These are phyloP conservation scores for Rhombomys opimus DNA, from an alignment of 2,113 vertebrate species.

Conservation along the genomic window DNA sequence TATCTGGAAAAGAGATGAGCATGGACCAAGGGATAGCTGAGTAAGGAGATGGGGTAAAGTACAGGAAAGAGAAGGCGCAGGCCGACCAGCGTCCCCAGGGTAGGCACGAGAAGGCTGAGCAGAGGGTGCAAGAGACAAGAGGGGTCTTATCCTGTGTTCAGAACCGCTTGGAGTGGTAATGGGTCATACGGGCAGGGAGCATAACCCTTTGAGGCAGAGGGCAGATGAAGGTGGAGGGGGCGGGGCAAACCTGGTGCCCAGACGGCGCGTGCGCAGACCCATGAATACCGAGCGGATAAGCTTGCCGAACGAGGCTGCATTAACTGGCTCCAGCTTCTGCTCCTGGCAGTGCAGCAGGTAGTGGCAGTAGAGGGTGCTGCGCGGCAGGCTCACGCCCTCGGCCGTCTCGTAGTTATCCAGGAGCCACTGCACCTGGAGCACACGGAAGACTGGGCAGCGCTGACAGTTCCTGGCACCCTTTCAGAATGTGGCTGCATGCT, in stretches of 20 bases:
- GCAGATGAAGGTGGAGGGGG: accelerated
- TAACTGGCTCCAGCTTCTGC: constrained; percentile 95
- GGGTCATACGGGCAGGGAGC: not conserved
- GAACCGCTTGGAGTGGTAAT: too few relatives aligned
- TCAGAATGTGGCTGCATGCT: not conserved
- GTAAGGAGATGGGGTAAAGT: not conserved
- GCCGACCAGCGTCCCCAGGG: not conserved
- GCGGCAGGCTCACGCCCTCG: constrained; percentile 94
- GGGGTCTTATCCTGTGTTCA: not conserved
- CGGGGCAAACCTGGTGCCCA: constrained; percentile 91
- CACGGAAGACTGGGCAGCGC: not conserved
- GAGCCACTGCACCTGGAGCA: constrained; percentile 93
- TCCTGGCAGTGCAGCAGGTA: constrained; percentile 96
- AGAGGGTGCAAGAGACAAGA: not conserved
- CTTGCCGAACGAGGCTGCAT: constrained; percentile 95
- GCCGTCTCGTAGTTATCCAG: constrained; percentile 96
- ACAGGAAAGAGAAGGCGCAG: not conserved
- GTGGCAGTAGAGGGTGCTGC: constrained; percentile 96
- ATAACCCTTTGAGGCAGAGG: not conserved
- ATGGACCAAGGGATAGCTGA: not conserved
- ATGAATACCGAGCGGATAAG: constrained; percentile 96
- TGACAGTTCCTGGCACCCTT: not conserved
- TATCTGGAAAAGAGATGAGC: not conserved
- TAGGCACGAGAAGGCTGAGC: too few relatives aligned
- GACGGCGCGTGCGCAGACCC: constrained; percentile 92